Base-by-base conservation (phyloP, 2,797 vertebrate species). In the Sebastes miniatus region DNA sequence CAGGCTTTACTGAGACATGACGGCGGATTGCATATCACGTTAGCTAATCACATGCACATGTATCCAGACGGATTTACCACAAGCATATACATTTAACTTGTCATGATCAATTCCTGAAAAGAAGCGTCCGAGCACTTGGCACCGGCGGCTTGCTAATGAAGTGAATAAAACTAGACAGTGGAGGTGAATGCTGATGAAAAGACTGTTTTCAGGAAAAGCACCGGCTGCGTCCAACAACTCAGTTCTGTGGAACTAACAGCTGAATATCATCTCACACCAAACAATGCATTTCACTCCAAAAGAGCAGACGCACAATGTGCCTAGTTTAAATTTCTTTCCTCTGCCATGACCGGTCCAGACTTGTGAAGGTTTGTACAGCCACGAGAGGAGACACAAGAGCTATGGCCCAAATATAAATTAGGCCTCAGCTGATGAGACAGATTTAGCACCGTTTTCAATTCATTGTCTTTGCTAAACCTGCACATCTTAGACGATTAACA, bases 101-200 rank as follows among this genome's bases (percentile, higher is more conserved):
- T 92, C 93, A 80, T 69, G 89, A 91, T 87, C 89, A 83, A 91
- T 94, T 91, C 83, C 69, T 90, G 83, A 80, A 85, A 85, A 88
- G 91, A 90, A 82, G 85, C 81, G 56, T 85, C 83, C n/a, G 34
- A 76, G 86, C 85, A 74, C 88, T 92, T 80, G 82, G 87, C 88
- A 79, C 83, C 20, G 86, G 87, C 90, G 79, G 86, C 83, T 70
- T 84, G 89, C 87, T 93, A 92, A 94, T 92, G 89, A 92, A 91
- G 90, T 83, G 90, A 89, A 93, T 88, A 91, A 87, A 94, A 91
- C 64, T 79, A 68, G 88, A 90, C 83, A 54, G 83, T 78, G 83
- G 91, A 89, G 86, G 86, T 84, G 91, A 83, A 90, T 91, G 87
- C 91, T 90, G 93, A 92, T 92, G 91, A 89, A 89, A 50, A 90